A percentile compares a stretch with the other conserved stretches of the same genome.
Conservation (phyloP, 2,113 vertebrate genomes). For the Antigone vipio region DNA sequence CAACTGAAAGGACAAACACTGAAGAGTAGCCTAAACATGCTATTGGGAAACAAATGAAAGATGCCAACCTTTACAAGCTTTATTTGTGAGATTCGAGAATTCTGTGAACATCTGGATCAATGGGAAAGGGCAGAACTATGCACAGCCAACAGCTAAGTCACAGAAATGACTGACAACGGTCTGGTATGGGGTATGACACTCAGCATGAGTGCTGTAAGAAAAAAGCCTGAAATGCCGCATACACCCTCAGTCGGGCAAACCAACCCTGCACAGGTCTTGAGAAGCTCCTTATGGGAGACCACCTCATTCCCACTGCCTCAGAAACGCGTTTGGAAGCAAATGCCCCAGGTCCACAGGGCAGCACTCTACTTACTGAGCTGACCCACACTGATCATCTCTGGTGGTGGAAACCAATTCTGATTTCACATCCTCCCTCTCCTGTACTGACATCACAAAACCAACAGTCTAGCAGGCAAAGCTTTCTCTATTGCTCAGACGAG, state of each 20-base stretch:
- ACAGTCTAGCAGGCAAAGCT: neutral
- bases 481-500: neutral
- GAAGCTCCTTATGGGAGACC: neutral
- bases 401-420: neutral
- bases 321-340: neutral
- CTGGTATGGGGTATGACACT: neutral
- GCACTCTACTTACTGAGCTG: neutral
- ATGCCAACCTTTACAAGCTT: neutral
- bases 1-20: neutral
- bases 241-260: neutral
- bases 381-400: accelerated
- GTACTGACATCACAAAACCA: neutral
- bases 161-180: neutral
- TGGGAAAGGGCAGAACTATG: neutral
- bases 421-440: neutral
- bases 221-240: neutral
- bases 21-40: neutral
- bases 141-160: neutral
- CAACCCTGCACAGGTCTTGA: neutral
- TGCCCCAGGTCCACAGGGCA: neutral
- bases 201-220: neutral
- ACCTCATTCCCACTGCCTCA: neutral
- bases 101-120: neutral
- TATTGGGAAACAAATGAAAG: neutral
- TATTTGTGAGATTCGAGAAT: neutral